phyloP scores from a whole-genome alignment of 2,888 invertebrate species.

The Drosophila seclusa region DNA sequence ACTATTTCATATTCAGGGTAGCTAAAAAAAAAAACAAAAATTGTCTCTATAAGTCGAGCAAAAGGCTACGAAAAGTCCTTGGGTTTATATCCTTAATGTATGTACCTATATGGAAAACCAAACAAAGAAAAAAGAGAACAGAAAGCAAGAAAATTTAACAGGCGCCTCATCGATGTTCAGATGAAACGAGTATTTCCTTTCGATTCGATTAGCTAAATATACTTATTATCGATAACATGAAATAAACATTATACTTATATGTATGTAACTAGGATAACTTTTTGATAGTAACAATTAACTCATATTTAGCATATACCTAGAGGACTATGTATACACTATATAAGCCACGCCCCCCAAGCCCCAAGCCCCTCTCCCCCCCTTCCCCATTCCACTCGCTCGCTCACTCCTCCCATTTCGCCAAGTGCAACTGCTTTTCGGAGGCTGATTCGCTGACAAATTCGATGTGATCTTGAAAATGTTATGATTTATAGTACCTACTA shows the following conservation, averaged over 20 bases:
- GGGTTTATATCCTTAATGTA: constrained; percentile 70
- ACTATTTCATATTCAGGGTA: constrained; percentile 56
- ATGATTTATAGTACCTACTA: constrained; percentile 28
- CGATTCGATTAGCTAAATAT: constrained; percentile 64
- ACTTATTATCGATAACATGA: constrained; percentile 39
- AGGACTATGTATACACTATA: constrained; percentile 20
- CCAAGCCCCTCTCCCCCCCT: background rate
- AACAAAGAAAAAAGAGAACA: background rate
- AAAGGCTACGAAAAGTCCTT: constrained; percentile 37
- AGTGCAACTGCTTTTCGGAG: constrained; percentile 40
- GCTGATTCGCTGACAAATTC: constrained; percentile 41
- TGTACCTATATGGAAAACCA: constrained; percentile 56
- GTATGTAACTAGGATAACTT: constrained; percentile 51
- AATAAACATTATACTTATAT: constrained; percentile 19
- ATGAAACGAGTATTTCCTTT: constrained; percentile 43
- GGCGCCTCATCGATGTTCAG: constrained; percentile 17
- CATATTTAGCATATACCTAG: constrained; percentile 19
- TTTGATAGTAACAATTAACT: constrained; percentile 57
- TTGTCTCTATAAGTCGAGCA: constrained; percentile 36
- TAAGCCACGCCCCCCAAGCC: background rate
- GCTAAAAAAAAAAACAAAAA: constrained; percentile 31
- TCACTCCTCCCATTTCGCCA: constrained; percentile 11
- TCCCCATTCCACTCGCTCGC: background rate
- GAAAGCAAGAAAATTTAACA: background rate
- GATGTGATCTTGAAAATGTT: constrained; percentile 57